phyloP scores from a whole-genome alignment of 1,140 invertebrate genomes.

The Drosophila equinoxialis region DNA sequence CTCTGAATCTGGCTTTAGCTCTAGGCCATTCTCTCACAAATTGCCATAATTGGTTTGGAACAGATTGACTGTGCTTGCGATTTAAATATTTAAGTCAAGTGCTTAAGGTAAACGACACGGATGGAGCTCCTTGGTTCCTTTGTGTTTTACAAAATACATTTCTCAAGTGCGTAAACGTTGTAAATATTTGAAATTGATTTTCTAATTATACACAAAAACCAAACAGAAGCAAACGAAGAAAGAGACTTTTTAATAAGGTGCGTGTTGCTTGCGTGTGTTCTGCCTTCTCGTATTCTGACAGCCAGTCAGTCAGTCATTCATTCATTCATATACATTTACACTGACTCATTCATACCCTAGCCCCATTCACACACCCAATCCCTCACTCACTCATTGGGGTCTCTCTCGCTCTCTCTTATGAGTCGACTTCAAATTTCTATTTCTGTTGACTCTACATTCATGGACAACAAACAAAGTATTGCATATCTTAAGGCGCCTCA shows the following conservation, averaged over 20 bases:
- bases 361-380: constrained; percentile 5
- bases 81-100: constrained; percentile 64
- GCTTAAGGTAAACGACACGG: constrained; percentile 47
- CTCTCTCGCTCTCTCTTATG: too few species aligned
- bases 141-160: background rate
- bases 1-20: background rate
- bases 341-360: constrained; percentile 20
- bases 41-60: constrained; percentile 52
- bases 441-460: constrained; percentile 26
- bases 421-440: constrained; percentile 13
- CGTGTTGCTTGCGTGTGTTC: background rate
- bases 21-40: constrained; percentile 3
- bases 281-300: background rate
- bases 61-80: constrained; percentile 24
- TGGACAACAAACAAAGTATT: constrained; percentile 11
- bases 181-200: constrained; percentile 49
- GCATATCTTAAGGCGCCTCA: constrained; percentile 30
- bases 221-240: background rate
- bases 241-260: constrained; percentile 8
- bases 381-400: too few species aligned
- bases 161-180: constrained; percentile 19
- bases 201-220: constrained; percentile 48
- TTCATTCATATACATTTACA: too few species aligned
- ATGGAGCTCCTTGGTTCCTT: background rate
- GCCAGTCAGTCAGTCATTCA: background rate